Conservation (phyloP, 2,888 invertebrate species). For the Pherbina coryleti region DNA sequence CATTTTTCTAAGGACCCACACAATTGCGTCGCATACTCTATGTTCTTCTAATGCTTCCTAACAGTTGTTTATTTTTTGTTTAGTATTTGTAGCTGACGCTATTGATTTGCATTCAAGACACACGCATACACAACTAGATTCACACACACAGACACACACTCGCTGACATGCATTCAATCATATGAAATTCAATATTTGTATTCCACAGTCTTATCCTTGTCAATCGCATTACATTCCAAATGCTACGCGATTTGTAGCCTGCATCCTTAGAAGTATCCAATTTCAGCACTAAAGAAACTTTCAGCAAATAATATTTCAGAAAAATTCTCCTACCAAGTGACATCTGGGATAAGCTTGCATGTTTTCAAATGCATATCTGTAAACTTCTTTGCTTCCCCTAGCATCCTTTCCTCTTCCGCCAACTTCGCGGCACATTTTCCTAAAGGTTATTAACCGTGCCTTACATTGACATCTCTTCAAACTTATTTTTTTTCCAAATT, state of each 20-base stretch:
- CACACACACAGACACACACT: neutral
- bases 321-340: neutral
- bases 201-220: conserved; percentile 23
- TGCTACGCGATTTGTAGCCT: neutral
- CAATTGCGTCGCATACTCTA: too few relatives aligned
- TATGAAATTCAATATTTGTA: conserved; percentile 20
- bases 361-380: neutral
- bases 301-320: neutral
- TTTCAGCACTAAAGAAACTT: neutral
- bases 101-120: neutral
- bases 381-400: neutral
- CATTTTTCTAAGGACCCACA: neutral
- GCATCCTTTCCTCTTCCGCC: too few relatives aligned
- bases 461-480: neutral
- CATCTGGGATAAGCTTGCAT: neutral
- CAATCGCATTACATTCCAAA: conserved; percentile 24
- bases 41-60: neutral
- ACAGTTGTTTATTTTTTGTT: neutral
- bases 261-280: neutral
- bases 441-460: neutral
- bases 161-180: neutral
- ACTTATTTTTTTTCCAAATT: neutral
- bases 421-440: neutral
- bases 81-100: neutral
- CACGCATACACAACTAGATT: neutral